These are phyloP conservation scores for Campylomormyrus numenius DNA, from an alignment of 2,113 vertebrate species.

Conservation along the genomic window DNA sequence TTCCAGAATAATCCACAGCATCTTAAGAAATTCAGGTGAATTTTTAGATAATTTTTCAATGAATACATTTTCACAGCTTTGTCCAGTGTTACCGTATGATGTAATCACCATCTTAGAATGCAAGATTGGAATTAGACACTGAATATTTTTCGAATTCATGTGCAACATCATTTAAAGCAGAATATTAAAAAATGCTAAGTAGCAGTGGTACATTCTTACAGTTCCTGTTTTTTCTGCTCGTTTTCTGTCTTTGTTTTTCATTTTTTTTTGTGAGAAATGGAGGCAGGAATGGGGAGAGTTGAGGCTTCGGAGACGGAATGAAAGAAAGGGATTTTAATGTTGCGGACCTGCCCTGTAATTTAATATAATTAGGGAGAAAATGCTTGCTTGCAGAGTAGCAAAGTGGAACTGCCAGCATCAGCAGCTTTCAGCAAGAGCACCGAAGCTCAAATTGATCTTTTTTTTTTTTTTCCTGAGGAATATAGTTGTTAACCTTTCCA, in stretches of 20 bases:
- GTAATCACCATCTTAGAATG: neutral
- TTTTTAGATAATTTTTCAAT: neutral
- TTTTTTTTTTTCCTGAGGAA: constrained; percentile 4
- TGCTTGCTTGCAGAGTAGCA: constrained; percentile 41
- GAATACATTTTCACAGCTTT: neutral
- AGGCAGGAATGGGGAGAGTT: constrained; percentile 62
- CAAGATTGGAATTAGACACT: neutral
- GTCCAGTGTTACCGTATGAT: neutral
- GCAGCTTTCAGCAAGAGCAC: constrained; percentile 38
- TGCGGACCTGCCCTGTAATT: constrained; percentile 43
- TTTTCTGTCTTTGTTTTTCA: constrained; percentile 1
- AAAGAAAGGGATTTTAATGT: constrained; percentile 37
- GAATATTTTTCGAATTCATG: neutral
- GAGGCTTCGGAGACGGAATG: constrained; percentile 37
- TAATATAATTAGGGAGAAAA: constrained; percentile 48
- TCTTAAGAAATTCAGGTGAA: neutral
- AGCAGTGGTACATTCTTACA: neutral
- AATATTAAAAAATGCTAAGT: neutral
- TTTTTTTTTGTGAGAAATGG: constrained; percentile 25
- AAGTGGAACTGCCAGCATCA: constrained; percentile 38
- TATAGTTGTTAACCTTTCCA: constrained; percentile 25
- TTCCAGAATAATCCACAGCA: neutral
- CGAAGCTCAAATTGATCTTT: constrained; percentile 26
- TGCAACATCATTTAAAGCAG: neutral
- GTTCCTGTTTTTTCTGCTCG: constrained; percentile 7